Conservation (phyloP, 2,113 vertebrate species). For the Brevimyrus niger region DNA sequence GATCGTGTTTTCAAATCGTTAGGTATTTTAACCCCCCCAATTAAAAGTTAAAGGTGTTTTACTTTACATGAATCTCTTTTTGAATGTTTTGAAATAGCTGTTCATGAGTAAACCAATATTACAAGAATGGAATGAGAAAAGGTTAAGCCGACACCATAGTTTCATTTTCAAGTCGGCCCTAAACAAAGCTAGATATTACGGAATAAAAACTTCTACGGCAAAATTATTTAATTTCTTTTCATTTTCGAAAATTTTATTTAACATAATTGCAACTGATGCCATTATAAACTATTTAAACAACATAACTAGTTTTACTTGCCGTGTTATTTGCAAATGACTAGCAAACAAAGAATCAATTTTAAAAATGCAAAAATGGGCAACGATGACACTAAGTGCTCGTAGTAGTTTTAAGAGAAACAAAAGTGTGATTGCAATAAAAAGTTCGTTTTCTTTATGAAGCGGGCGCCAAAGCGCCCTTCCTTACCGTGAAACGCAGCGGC, state of each 20-base stretch:
- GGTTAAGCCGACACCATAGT: background rate
- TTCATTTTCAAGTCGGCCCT: background rate
- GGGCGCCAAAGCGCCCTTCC: background rate
- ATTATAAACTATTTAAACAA: slow-evolving; percentile 1
- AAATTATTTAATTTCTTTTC: background rate
- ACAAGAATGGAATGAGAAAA: background rate
- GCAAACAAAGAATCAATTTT: background rate
- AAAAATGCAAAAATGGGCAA: background rate
- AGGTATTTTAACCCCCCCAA: background rate
- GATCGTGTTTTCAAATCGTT: background rate
- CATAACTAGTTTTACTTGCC: background rate
- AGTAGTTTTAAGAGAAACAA: background rate
- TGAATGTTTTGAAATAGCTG: background rate
- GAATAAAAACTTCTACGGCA: background rate
- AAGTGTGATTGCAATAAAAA: background rate
- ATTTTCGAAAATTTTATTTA: background rate
- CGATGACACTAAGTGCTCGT: background rate
- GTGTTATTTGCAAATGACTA: background rate
- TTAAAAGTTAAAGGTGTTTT: background rate
- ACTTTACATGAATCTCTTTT: background rate
- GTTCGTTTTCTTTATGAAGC: background rate
- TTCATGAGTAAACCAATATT: background rate
- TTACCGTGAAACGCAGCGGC: background rate
- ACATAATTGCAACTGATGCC: background rate
- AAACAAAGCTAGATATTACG: background rate